A percentile compares a stretch with the other conserved stretches of the same genome.
These are phyloP conservation scores for Hephaestus fuliginosus DNA, from an alignment of 2,797 vertebrate species.

Conservation along the genomic window DNA sequence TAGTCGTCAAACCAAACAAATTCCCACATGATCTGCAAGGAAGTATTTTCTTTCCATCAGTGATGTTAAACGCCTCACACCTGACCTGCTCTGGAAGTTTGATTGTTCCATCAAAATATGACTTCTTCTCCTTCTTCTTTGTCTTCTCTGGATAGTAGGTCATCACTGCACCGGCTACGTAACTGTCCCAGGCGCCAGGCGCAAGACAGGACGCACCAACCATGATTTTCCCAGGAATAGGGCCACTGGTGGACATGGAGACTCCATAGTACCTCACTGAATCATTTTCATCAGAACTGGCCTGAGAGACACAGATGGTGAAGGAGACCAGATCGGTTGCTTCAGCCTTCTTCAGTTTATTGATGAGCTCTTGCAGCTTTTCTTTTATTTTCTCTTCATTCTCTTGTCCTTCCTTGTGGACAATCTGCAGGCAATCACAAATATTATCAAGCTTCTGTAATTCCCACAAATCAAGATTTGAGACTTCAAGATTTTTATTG, in stretches of 20 bases:
- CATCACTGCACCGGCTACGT: slow-evolving; percentile 52
- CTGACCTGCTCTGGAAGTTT: not conserved
- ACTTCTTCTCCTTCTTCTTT: rapidly evolving
- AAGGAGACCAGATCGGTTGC: not conserved
- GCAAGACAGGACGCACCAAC: slow-evolving; percentile 14
- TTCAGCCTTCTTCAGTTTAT: rapidly evolving
- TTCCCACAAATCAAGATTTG: not conserved
- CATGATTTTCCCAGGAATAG: rapidly evolving
- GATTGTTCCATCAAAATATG: slow-evolving; percentile 46
- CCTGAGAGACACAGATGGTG: slow-evolving; percentile 31
- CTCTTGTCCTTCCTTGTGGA: rapidly evolving
- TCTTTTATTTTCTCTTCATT: rapidly evolving
- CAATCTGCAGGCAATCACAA: slow-evolving; percentile 25
- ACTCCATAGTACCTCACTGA: slow-evolving; percentile 41
- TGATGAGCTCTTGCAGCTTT: rapidly evolving
- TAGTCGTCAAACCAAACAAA: slow-evolving; percentile 41
- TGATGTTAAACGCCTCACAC: not conserved
- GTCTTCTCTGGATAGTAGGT: rapidly evolving
- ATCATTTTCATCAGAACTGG: not conserved
- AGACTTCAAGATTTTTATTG: no score
- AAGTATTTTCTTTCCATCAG: rapidly evolving
- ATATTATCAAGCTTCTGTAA: not conserved
- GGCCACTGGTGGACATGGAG: slow-evolving; percentile 41
- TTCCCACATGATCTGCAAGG: slow-evolving; percentile 26
- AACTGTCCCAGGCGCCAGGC: slow-evolving; percentile 24